Evolutionary conservation across 1,140 invertebrate genomes (phyloP).

Genomic region (Cotesia vestalis): DNA sequence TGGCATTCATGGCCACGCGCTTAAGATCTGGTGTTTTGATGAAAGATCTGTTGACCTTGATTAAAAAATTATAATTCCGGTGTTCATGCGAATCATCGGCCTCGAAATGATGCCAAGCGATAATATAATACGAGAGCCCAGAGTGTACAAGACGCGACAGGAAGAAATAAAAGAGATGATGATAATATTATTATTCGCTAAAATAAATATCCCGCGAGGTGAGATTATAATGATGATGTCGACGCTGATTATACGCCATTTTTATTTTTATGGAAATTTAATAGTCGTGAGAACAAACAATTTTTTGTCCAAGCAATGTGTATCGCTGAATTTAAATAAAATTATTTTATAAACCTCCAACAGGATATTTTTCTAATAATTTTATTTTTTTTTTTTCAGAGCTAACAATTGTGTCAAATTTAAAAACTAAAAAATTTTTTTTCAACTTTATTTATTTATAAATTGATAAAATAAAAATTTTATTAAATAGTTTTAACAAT

Average conservation of each 20-base stretch:
- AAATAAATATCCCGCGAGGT: constrained; percentile 7
- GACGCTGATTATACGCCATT: background rate
- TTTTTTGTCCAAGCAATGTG: background rate
- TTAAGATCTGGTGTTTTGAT: background rate
- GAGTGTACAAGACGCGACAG: background rate
- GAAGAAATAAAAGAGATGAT: background rate
- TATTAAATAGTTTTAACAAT: too few relatives aligned
- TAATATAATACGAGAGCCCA: background rate
- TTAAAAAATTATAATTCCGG: constrained; percentile 22
- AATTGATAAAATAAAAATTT: too few relatives aligned
- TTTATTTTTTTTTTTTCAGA: too few relatives aligned
- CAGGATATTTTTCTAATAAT: background rate
- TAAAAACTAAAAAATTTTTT: too few relatives aligned
- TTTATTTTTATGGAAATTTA: constrained; percentile 1
- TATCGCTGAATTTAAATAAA: background rate
- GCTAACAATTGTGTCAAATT: too few relatives aligned
- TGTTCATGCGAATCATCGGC: constrained; percentile 11
- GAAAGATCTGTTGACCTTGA: background rate
- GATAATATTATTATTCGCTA: background rate
- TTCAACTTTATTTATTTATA: too few relatives aligned
- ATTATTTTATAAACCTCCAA: background rate
- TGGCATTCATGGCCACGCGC: background rate
- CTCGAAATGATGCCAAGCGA: constrained; percentile 13
- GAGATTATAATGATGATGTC: background rate
- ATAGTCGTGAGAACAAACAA: constrained; percentile 4